A percentile compares a stretch with the other conserved stretches of the same genome.
Evolutionary conservation across 1,140 invertebrate genomes (phyloP).

Genomic region (Camponotus pennsylvanicus): DNA sequence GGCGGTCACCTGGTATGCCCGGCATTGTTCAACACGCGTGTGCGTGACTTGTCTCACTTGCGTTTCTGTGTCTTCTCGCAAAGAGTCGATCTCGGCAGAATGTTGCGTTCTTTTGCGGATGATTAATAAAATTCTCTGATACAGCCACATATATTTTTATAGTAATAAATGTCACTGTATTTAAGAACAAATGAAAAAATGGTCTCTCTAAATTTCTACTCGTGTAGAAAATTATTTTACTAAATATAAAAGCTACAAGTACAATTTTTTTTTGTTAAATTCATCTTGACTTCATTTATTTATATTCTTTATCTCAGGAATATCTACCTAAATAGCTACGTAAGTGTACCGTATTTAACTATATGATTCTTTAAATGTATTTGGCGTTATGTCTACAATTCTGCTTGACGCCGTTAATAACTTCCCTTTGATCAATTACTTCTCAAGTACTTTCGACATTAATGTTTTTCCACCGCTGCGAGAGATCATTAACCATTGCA

Average conservation of each 20-base stretch:
- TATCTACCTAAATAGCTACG: neutral
- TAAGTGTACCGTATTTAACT: slow-evolving; percentile 33
- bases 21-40: slow-evolving; percentile 70
- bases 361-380: slow-evolving; percentile 50
- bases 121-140: neutral
- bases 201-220: neutral
- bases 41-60: slow-evolving; percentile 66
- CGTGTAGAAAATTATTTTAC: neutral
- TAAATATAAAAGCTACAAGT: neutral
- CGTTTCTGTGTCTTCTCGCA: slow-evolving; percentile 33
- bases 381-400: slow-evolving; percentile 64
- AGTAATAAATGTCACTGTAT: neutral
- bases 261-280: slow-evolving; percentile 6
- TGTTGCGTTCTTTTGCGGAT: slow-evolving; percentile 21
- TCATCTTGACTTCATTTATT: slow-evolving; percentile 1
- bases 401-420: slow-evolving; percentile 68
- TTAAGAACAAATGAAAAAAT: neutral
- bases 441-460: slow-evolving; percentile 66
- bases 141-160: neutral
- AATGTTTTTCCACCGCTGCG: slow-evolving; percentile 71
- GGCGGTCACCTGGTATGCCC: slow-evolving; percentile 77
- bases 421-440: slow-evolving; percentile 72
- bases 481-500: slow-evolving; percentile 74
- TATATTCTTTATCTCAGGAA: neutral
- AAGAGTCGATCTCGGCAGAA: slow-evolving; percentile 36